Percentiles rank a stretch among this genome's conserved stretches.
phyloP scores from a whole-genome alignment of 2,797 vertebrate species.

The Phoebastria nigripes region DNA sequence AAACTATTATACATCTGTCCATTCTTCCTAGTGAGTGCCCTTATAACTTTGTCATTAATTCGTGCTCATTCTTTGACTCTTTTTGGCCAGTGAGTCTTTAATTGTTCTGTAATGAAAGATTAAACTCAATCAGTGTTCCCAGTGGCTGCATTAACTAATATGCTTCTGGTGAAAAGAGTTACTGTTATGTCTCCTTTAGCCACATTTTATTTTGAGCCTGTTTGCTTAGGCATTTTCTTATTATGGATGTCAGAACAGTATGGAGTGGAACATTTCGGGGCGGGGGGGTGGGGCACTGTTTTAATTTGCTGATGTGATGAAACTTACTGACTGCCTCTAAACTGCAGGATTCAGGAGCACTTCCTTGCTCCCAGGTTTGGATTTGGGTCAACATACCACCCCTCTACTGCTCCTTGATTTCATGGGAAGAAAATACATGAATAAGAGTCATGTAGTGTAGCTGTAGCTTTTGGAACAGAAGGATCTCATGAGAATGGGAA shows the following conservation, averaged over 20 bases:
- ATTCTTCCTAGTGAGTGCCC: neutral
- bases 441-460: neutral
- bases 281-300: neutral
- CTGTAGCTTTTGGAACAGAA: neutral
- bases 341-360: neutral
- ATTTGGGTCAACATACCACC: neutral
- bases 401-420: neutral
- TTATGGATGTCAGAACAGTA: neutral
- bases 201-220: neutral
- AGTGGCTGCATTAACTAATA: neutral
- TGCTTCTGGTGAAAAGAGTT: neutral
- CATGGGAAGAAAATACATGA: neutral
- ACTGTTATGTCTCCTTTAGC: neutral
- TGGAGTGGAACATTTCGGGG: neutral
- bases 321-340: neutral
- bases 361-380: neutral
- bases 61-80: neutral
- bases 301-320: neutral
- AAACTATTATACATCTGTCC: neutral
- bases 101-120: neutral
- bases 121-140: neutral
- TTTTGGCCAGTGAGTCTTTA: neutral
- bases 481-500: neutral
- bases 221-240: neutral
- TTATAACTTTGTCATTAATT: constrained; percentile 1